These are phyloP conservation scores for Caretta caretta DNA, from an alignment of 2,113 vertebrate species.

Conservation along the genomic window DNA sequence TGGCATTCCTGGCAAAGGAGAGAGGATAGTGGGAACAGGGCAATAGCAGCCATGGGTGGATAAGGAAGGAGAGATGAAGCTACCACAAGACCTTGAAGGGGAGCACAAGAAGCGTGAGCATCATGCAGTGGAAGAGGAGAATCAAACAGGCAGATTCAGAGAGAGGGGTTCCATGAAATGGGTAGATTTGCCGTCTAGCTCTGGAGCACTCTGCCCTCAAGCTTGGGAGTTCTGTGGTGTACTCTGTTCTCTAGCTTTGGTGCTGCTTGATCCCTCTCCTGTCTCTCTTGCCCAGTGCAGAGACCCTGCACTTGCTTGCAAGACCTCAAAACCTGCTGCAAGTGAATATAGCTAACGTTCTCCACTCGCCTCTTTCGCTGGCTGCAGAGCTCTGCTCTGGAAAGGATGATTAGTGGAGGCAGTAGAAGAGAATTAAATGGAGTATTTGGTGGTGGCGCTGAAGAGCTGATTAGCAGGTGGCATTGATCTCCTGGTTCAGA, in stretches of 20 bases:
- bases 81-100: fast-evolving
- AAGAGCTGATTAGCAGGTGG: conserved; percentile 68
- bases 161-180: background rate
- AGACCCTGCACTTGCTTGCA: background rate
- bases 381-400: background rate
- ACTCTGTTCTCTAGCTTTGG: background rate
- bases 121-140: background rate
- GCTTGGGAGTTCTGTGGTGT: too few species aligned
- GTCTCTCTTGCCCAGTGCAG: fast-evolving
- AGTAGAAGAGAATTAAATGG: conserved; percentile 61
- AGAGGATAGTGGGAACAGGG: background rate
- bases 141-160: background rate
- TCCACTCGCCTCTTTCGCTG: background rate
- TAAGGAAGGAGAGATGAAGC: background rate
- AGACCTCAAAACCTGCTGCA: fast-evolving
- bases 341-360: fast-evolving
- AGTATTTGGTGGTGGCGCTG: conserved; percentile 44
- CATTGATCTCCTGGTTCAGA: conserved; percentile 66
- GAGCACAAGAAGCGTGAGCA: background rate
- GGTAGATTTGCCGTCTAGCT: background rate
- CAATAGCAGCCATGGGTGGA: background rate
- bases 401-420: conserved; percentile 43
- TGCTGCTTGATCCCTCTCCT: background rate
- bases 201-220: background rate
- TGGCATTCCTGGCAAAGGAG: background rate